phyloP scores from a whole-genome alignment of 2,888 invertebrate species.

The Aspidiotus destructor region DNA sequence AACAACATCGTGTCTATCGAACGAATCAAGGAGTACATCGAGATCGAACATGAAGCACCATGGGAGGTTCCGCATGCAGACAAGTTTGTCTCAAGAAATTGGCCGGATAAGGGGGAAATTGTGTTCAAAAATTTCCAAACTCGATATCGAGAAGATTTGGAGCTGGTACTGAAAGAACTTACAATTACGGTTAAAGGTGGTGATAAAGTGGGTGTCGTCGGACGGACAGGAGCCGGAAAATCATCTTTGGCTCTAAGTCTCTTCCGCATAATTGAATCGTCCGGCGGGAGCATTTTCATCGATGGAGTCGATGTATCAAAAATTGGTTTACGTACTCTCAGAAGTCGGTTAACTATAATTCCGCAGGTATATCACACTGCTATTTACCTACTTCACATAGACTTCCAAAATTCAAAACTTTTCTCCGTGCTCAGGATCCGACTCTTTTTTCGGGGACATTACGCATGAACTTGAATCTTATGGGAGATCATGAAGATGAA shows the following conservation, averaged over 20 bases:
- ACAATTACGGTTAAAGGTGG: slow-evolving; percentile 67
- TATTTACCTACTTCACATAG: too few species aligned
- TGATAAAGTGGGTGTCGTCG: slow-evolving; percentile 82
- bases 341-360: too few species aligned
- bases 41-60: too few species aligned
- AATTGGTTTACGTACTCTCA: slow-evolving; percentile 74
- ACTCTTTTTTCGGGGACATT: too few species aligned
- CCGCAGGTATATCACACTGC: slow-evolving; percentile 46
- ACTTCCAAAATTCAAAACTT: too few species aligned
- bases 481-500: too few species aligned
- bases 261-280: slow-evolving; percentile 81
- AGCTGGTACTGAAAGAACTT: too few species aligned
- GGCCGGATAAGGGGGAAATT: slow-evolving; percentile 76
- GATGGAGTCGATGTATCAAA: slow-evolving; percentile 72
- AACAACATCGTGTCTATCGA: too few species aligned
- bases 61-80: slow-evolving; percentile 15
- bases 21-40: too few species aligned
- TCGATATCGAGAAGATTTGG: slow-evolving; percentile 78
- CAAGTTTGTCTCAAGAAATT: slow-evolving; percentile 44
- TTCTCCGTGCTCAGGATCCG: slow-evolving; percentile 87
- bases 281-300: slow-evolving; percentile 68
- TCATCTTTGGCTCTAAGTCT: slow-evolving; percentile 77
- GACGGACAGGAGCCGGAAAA: slow-evolving; percentile 84
- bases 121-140: slow-evolving; percentile 72
- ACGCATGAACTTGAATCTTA: too few species aligned